Percentiles rank a stretch among this genome's conserved stretches.
Conservation (phyloP, 1,140 invertebrate genomes). For the Drosophila bifasciata region DNA sequence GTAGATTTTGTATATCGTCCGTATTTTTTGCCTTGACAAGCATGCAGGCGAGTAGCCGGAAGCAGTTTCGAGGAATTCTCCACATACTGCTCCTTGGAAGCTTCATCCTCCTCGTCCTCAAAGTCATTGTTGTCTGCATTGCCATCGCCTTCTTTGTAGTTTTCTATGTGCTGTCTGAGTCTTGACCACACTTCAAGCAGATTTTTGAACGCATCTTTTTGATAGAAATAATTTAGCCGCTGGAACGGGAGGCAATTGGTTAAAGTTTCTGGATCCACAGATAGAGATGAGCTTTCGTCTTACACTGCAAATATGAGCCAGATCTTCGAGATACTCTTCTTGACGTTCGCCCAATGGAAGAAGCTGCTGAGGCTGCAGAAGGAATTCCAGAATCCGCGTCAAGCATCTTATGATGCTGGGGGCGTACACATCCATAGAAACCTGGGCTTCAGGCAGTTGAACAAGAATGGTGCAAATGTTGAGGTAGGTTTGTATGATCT, state of each 20-base stretch:
- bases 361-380: slow-evolving; percentile 64
- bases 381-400: slow-evolving; percentile 55
- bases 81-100: slow-evolving; percentile 59
- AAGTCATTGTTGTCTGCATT: slow-evolving; percentile 60
- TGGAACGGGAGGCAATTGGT: background rate
- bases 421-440: slow-evolving; percentile 55
- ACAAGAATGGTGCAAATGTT: slow-evolving; percentile 81
- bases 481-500: slow-evolving; percentile 76
- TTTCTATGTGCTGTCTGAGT: slow-evolving; percentile 53
- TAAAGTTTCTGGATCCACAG: background rate
- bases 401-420: slow-evolving; percentile 64
- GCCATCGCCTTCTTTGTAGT: slow-evolving; percentile 54
- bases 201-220: slow-evolving; percentile 52
- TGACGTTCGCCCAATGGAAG: slow-evolving; percentile 63
- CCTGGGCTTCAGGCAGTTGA: slow-evolving; percentile 71
- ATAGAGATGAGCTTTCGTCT: background rate
- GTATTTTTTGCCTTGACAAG: slow-evolving; percentile 37
- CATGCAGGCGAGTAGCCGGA: slow-evolving; percentile 58
- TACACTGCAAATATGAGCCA: slow-evolving; percentile 75
- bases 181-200: slow-evolving; percentile 46
- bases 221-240: slow-evolving; percentile 66
- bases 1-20: slow-evolving; percentile 30
- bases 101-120: slow-evolving; percentile 66
- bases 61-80: slow-evolving; percentile 65
- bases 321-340: slow-evolving; percentile 73